Percentiles rank a stretch among this genome's conserved stretches.
Conservation (phyloP, 2,888 invertebrate species). For the Napeogenes inachia region DNA sequence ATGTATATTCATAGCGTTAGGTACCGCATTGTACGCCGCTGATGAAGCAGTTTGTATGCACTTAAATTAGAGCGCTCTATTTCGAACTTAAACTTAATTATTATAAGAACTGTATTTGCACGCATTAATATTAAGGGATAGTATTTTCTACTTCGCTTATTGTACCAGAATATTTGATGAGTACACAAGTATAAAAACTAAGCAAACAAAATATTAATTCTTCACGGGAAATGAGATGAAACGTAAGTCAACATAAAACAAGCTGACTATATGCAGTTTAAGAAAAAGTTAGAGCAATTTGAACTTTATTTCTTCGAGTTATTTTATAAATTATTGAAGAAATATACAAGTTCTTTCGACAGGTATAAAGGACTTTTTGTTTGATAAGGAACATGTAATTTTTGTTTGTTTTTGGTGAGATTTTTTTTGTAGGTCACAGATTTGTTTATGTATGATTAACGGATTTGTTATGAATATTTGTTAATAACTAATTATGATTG, state of each 20-base stretch:
- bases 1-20: slow-evolving; percentile 37
- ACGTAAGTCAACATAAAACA: slow-evolving; percentile 48
- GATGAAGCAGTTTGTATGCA: slow-evolving; percentile 9
- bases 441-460: slow-evolving; percentile 40
- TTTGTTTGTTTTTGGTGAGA: slow-evolving; percentile 60
- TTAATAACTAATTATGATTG: slow-evolving; percentile 9
- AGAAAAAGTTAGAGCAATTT: slow-evolving; percentile 27
- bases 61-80: slow-evolving; percentile 10
- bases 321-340: slow-evolving; percentile 1
- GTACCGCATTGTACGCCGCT: slow-evolving; percentile 31
- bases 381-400: slow-evolving; percentile 58
- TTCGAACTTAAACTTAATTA: slow-evolving; percentile 2
- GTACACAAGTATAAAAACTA: slow-evolving; percentile 50
- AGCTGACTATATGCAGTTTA: slow-evolving; percentile 29
- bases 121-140: slow-evolving; percentile 1
- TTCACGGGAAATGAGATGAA: slow-evolving; percentile 57
- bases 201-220: slow-evolving; percentile 52
- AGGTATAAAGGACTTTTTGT: slow-evolving; percentile 50
- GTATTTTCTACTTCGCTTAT: slow-evolving; percentile 17
- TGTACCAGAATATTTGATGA: slow-evolving; percentile 44
- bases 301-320: slow-evolving; percentile 23
- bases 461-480: slow-evolving; percentile 3
- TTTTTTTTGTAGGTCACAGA: slow-evolving; percentile 49
- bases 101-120: slow-evolving; percentile 11
- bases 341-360: slow-evolving; percentile 19